Base-by-base conservation (phyloP, 2,113 vertebrate species). In the Ophthalmolycus amberensis region DNA sequence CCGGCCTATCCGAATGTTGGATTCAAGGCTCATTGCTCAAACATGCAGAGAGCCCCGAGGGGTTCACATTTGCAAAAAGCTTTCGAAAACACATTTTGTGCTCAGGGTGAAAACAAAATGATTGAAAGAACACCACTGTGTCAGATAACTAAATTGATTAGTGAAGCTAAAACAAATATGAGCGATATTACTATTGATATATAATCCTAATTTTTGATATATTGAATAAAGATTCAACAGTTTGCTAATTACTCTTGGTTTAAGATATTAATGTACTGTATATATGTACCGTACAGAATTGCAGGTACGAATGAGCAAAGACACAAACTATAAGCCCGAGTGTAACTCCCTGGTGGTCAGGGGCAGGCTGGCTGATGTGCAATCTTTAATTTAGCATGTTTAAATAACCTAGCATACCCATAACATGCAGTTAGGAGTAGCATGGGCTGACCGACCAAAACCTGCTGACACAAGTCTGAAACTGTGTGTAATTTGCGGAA, bases 381-480 rank as follows among this genome's bases (percentile, higher is more conserved):
- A 65, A 56, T 50, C 65, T 78, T 60, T n/a, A 69, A 75, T 79
- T 64, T 37, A 65, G 70, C 52, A 29, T 29, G 46, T 86, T 85
- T 77, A 83, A 27, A 18, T 32, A 29, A 48, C 66, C 18, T 46
- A 29, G 27, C 25, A 6, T 40, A 46, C n/a, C 42, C 42, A 15
- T 69, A 80, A 72, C 37, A 37, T 65, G 66, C 27, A 56, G 34
- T 86, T 84, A 72, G 22, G 54, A 38, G 68, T 67, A 50, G 65
- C 64, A 85, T 54, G 11, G 25, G 76, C 46, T 25, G 38, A 80
- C 56, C 65, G 64, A 87, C 44, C 68, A 44, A 77, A 93, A 90
- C 92, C 40, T 91, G 92, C 79, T 56, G 85, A 83, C 78, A 89
- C 89, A 92, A 81, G 86, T 83, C 82, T 83, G 88, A 77, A 82